A percentile compares a stretch with the other conserved stretches of the same genome.
Evolutionary conservation across 30 jellyfish, hydroid and myxozoan genomes (phyloP).

Genomic region (Aurelia sp.): DNA sequence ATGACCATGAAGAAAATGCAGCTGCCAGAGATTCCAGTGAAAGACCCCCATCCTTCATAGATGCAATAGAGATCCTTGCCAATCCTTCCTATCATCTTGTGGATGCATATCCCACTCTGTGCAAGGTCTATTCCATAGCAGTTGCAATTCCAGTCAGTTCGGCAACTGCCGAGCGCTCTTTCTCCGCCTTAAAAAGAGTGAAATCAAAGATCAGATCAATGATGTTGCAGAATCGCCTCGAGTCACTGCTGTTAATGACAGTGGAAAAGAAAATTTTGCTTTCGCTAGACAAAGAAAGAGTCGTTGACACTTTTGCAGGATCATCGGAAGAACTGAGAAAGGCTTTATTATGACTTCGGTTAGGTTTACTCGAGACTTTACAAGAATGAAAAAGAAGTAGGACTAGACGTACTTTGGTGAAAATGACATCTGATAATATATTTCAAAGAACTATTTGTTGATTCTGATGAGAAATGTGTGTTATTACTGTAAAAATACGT

Average conservation of each 20-base stretch:
- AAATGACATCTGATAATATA: too few relatives aligned
- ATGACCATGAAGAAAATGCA: constrained; percentile 7
- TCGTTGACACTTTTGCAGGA: constrained; percentile 17
- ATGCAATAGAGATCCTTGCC: constrained; percentile 50
- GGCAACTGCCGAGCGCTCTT: constrained; percentile 56
- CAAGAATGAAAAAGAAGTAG: too few relatives aligned
- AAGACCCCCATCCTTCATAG: constrained; percentile 18
- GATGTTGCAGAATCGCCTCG: constrained; percentile 54
- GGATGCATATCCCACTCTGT: constrained; percentile 48
- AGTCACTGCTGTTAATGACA: constrained; percentile 38
- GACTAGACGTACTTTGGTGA: too few relatives aligned
- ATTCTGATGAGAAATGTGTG: too few relatives aligned
- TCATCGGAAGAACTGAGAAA: constrained; percentile 26
- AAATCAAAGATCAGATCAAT: constrained; percentile 27
- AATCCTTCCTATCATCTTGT: constrained; percentile 48
- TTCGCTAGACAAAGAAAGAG: constrained; percentile 20
- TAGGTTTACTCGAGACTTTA: neutral
- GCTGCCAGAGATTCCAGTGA: constrained; percentile 10
- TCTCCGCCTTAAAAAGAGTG: constrained; percentile 46
- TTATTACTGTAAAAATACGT: too few relatives aligned
- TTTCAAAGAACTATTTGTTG: too few relatives aligned
- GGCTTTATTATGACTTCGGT: neutral
- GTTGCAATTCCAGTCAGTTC: constrained; percentile 58
- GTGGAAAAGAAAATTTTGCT: constrained; percentile 32
- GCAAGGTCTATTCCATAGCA: constrained; percentile 48